Evolutionary conservation across 2,113 vertebrate species (phyloP).

Genomic region (Hemicordylus capensis): DNA sequence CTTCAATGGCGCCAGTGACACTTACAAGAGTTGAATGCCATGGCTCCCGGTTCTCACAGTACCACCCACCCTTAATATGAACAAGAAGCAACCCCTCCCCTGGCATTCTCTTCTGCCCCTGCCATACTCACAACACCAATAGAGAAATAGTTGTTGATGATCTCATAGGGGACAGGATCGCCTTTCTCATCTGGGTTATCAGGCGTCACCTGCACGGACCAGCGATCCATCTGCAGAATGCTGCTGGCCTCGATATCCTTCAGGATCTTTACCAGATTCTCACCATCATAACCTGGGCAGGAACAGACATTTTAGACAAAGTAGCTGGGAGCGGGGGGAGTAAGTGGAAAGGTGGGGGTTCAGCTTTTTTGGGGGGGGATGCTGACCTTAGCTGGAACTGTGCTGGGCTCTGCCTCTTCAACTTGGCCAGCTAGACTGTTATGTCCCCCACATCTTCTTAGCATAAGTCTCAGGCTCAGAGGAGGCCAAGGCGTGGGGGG

Average conservation of each 20-base stretch:
- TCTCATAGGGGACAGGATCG: conserved; percentile 91
- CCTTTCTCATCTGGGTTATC: conserved; percentile 81
- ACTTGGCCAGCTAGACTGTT: neutral
- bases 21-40: neutral
- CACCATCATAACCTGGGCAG: conserved; percentile 86
- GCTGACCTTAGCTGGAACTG: neutral
- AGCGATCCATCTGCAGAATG: conserved; percentile 85
- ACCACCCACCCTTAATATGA: neutral
- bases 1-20: neutral
- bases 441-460: too few species aligned
- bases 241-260: conserved; percentile 84
- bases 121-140: conserved; percentile 88
- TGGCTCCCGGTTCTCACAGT: neutral
- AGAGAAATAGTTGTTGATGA: conserved; percentile 98
- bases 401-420: neutral
- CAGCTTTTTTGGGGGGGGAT: neutral
- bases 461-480: neutral
- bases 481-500: neutral
- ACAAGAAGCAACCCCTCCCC: neutral
- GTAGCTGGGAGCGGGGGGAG: neutral
- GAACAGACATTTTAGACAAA: neutral
- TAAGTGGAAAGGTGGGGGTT: neutral
- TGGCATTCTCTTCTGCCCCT: neutral
- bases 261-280: conserved; percentile 84
- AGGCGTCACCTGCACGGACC: conserved; percentile 86